Conservation (phyloP, 2,113 vertebrate species). For the Heterocephalus glaber region DNA sequence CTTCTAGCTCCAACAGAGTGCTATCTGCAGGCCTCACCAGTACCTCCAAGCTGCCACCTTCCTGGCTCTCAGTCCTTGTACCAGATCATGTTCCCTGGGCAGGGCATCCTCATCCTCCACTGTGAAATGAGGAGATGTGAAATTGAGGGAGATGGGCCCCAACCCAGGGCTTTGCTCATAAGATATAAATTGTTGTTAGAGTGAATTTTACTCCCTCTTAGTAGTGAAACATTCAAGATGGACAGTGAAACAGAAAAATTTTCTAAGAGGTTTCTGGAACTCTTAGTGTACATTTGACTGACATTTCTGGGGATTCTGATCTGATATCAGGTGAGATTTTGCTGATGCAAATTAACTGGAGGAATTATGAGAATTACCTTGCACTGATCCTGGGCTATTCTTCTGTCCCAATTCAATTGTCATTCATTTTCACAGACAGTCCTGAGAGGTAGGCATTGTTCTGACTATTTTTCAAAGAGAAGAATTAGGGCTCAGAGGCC, state of each 20-base stretch:
- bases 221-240: neutral
- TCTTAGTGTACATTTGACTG: neutral
- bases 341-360: neutral
- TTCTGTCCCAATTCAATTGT: neutral
- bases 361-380: neutral
- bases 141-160: neutral
- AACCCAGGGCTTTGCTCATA: neutral
- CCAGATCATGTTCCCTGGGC: neutral
- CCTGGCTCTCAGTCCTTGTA: neutral
- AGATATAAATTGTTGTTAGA: neutral
- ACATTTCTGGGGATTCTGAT: neutral
- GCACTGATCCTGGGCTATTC: neutral
- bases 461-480: constrained; percentile 1
- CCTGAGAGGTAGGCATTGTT: neutral
- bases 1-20: neutral
- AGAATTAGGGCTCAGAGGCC: neutral
- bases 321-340: neutral
- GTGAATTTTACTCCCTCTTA: neutral
- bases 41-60: neutral
- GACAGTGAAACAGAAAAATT: neutral
- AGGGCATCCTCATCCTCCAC: neutral
- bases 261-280: neutral
- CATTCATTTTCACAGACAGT: constrained; percentile 1
- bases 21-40: neutral
- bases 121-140: neutral